These are phyloP conservation scores for Dasysyrphus albostriatus DNA, from an alignment of 2,888 invertebrate genomes.

Conservation along the genomic window DNA sequence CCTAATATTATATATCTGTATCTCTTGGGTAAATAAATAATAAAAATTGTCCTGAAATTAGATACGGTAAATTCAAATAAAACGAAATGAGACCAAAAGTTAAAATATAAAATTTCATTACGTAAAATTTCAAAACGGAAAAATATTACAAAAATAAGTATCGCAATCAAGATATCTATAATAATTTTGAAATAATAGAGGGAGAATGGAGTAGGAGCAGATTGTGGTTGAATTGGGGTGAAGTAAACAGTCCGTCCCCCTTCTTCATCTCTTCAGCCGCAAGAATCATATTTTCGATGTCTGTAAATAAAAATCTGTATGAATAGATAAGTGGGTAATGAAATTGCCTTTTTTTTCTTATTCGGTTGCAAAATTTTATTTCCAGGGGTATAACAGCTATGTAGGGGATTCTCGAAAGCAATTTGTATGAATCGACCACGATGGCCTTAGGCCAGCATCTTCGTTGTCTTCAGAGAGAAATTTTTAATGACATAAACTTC, in stretches of 20 bases:
- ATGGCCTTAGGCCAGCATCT: background rate
- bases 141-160: conserved; percentile 51
- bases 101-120: conserved; percentile 74
- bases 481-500: conserved; percentile 11
- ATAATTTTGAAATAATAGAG: conserved; percentile 33
- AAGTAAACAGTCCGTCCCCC: background rate
- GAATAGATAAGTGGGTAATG: conserved; percentile 64
- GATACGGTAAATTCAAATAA: conserved; percentile 70
- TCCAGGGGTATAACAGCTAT: background rate
- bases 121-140: conserved; percentile 54
- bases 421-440: conserved; percentile 26
- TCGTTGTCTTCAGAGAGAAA: background rate
- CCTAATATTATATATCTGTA: background rate
- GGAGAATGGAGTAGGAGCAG: background rate
- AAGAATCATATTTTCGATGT: conserved; percentile 10
- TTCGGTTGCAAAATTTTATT: conserved; percentile 25
- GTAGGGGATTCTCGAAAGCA: background rate
- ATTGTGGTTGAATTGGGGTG: conserved; percentile 10
- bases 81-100: conserved; percentile 64
- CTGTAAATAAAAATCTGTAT: conserved; percentile 42
- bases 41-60: conserved; percentile 58
- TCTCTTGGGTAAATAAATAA: conserved; percentile 11
- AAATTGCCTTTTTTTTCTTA: conserved; percentile 35
- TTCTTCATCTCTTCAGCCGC: background rate
- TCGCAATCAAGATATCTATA: conserved; percentile 20